phyloP scores from a whole-genome alignment of 2,888 invertebrate species.

The Acanthoscelides obtectus region DNA sequence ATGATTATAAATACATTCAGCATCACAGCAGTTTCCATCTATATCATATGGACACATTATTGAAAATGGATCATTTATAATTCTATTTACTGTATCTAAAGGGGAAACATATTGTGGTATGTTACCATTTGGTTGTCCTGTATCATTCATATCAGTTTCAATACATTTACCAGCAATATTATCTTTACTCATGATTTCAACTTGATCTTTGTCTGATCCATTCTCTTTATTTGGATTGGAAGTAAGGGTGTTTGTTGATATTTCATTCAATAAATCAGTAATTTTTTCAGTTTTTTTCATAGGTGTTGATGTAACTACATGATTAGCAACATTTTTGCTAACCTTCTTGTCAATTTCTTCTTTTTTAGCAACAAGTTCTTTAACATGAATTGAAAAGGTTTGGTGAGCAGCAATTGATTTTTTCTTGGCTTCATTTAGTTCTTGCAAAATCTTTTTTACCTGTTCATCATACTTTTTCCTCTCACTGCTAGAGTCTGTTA shows the following conservation, averaged over 20 bases:
- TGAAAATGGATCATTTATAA: conserved; percentile 35
- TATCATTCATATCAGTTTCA: background rate
- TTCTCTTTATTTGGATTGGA: background rate
- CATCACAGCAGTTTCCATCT: conserved; percentile 42
- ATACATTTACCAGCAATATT: background rate
- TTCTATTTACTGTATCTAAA: conserved; percentile 34
- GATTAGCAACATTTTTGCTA: background rate
- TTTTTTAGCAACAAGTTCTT: conserved; percentile 37
- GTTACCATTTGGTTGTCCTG: conserved; percentile 7
- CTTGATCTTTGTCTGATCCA: background rate
- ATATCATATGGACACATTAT: conserved; percentile 44
- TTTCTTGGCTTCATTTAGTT: conserved; percentile 37
- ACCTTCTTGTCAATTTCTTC: conserved; percentile 39
- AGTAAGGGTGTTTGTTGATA: background rate
- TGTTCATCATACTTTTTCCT: conserved; percentile 39
- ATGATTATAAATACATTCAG: conserved; percentile 42
- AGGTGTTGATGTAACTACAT: conserved; percentile 25
- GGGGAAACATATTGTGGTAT: conserved; percentile 40
- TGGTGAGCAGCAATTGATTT: conserved; percentile 35
- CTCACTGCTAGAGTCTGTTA: conserved; percentile 38
- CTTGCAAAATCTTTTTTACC: conserved; percentile 36
- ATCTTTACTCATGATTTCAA: background rate
- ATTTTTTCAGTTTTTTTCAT: background rate
- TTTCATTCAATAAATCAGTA: background rate
- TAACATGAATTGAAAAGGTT: conserved; percentile 34